Conservation (phyloP, 1,140 invertebrate genomes). For the Melanaphis sacchari region DNA sequence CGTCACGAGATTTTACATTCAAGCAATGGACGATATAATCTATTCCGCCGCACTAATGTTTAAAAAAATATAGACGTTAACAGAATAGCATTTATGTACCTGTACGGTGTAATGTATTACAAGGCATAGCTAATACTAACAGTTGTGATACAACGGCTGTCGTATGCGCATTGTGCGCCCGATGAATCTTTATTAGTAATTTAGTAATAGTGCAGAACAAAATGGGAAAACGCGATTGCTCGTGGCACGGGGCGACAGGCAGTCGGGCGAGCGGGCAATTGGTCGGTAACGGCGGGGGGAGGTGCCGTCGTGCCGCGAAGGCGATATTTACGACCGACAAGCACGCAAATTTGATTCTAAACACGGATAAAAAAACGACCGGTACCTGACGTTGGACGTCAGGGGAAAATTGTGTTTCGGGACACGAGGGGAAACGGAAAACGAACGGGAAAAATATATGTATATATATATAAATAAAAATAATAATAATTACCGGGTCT, state of each 20-base stretch:
- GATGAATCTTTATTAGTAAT: conserved; percentile 53
- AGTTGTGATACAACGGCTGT: background rate
- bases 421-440: background rate
- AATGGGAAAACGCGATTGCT: conserved; percentile 46
- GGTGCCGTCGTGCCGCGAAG: background rate
- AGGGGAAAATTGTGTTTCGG: conserved; percentile 45
- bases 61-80: too few relatives aligned
- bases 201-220: conserved; percentile 32
- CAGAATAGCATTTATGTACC: too few relatives aligned
- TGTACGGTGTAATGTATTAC: background rate
- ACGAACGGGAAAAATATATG: background rate
- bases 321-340: conserved; percentile 46
- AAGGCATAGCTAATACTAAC: background rate
- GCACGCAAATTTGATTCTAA: conserved; percentile 56
- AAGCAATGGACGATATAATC: too few relatives aligned
- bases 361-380: conserved; percentile 54
- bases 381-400: conserved; percentile 26
- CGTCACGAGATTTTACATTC: too few relatives aligned
- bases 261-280: background rate
- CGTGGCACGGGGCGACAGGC: conserved; percentile 29
- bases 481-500: conserved; percentile 56
- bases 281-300: background rate
- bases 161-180: too few relatives aligned
- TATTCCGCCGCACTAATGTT: too few relatives aligned
- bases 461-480: background rate